Evolutionary conservation across 2,797 vertebrate genomes (phyloP).

Genomic region (Anabas testudineus): DNA sequence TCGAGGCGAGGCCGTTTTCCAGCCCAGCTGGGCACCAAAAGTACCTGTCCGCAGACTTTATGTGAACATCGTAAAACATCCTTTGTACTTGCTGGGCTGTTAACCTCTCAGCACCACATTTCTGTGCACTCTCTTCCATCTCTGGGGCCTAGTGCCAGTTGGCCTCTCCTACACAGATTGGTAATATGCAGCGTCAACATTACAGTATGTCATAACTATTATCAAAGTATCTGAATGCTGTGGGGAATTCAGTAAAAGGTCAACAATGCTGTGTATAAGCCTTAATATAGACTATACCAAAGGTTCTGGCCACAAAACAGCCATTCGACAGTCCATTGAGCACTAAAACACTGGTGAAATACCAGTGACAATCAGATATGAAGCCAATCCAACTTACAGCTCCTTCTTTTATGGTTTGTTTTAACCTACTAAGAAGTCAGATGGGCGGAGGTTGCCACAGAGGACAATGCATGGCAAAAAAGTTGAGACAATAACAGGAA

Average conservation of each 20-base stretch:
- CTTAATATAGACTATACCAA: conserved; percentile 20
- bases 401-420: conserved; percentile 32
- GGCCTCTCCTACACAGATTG: conserved; percentile 30
- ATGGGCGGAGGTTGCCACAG: conserved; percentile 15
- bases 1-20: conserved; percentile 38
- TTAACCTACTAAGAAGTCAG: conserved; percentile 6
- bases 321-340: conserved; percentile 19
- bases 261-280: conserved; percentile 9
- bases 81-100: conserved; percentile 65
- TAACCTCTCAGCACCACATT: conserved; percentile 55
- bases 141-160: conserved; percentile 32
- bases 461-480: conserved; percentile 26
- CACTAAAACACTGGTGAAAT: conserved; percentile 30
- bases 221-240: conserved; percentile 9
- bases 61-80: conserved; percentile 67
- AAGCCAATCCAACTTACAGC: conserved; percentile 8
- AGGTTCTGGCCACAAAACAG: conserved; percentile 19
- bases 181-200: conserved; percentile 40
- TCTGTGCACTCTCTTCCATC: conserved; percentile 45
- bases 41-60: conserved; percentile 68
- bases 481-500: conserved; percentile 54
- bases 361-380: conserved; percentile 11
- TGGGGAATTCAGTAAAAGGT: conserved; percentile 30
- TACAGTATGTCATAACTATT: conserved; percentile 33
- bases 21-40: conserved; percentile 62